phyloP scores from a whole-genome alignment of 2,113 vertebrate genomes.

The Egretta garzetta region DNA sequence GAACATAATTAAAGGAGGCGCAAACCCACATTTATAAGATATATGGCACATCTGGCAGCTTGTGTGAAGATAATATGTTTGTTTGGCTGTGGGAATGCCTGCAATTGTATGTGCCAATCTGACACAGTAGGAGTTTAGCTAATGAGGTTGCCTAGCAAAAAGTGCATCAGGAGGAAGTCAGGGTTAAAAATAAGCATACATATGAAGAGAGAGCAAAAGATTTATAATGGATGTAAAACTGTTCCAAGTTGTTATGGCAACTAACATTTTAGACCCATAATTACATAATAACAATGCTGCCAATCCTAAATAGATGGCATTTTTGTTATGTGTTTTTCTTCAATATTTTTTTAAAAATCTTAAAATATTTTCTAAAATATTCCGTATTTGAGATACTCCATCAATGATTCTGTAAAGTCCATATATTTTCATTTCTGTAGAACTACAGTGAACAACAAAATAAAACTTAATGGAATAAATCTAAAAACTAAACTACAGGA shows the following conservation, averaged over 20 bases:
- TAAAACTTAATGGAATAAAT: not conserved
- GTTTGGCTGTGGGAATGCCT: not conserved
- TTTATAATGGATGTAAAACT: slow-evolving; percentile 30
- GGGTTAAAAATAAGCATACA: slow-evolving; percentile 54
- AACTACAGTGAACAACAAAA: not conserved
- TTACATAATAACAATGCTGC: slow-evolving; percentile 45
- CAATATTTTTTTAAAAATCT: not conserved
- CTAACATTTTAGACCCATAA: slow-evolving; percentile 40
- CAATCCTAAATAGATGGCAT: not conserved
- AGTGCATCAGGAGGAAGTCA: slow-evolving; percentile 19
- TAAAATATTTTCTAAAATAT: not conserved
- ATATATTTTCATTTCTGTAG: not conserved
- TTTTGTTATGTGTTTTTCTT: not conserved
- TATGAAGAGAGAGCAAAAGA: not conserved
- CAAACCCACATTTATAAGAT: not conserved
- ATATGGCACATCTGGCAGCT: slow-evolving; percentile 16
- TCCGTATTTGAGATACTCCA: not conserved
- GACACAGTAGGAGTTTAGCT: not conserved
- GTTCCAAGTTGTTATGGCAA: slow-evolving; percentile 65
- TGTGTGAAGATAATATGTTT: not conserved
- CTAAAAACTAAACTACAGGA: not conserved
- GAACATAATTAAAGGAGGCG: not conserved
- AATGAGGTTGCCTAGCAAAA: slow-evolving; percentile 44
- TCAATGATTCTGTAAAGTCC: not conserved
- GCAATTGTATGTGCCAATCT: slow-evolving; percentile 1